Base-by-base conservation (phyloP, 1,140 invertebrate genomes). In the Ctenoplectra terminalis region DNA sequence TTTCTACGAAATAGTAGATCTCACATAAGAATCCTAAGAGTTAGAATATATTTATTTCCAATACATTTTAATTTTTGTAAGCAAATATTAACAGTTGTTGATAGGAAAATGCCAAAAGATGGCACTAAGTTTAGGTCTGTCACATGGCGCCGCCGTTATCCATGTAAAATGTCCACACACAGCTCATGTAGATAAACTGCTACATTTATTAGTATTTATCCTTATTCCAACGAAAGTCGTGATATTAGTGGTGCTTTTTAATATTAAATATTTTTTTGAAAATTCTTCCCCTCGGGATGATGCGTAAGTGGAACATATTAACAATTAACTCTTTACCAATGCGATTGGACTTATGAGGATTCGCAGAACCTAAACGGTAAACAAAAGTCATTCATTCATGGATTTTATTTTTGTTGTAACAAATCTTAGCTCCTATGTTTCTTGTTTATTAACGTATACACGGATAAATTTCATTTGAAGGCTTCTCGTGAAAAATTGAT, bases 341-440 rank as follows among this genome's bases (percentile, higher is more conserved):
- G 9, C 34, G 17, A 61, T 50, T 50, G 63, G 46, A 81, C 69
- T 81, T 76, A 81, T 81, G 72, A 81, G 43, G 31, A 76, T 43
- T 50, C 11, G 29, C 6, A 46, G n/a, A 29, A 67, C 23, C 1
- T 75, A 29, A 69, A 76, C 73, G 80, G 80, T 81, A 81, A 81
- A 61, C 34, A 81, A 78, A 69, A 54, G 13, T 58, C 54, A 61
- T 58, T 60, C 20, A 61, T 72, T 64, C 13, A 31, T 7, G 17
- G 13, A 8, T 9, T 11, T 23, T 52, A 61, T 46, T 43, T 63
- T 72, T 73, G n/a, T 23, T 40, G 6, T 11, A 20, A 0, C 43
- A 34, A 3, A 1, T 8, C 7, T 31, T 52, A 23, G 1, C 8
- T 61, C 8, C 40, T 40, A 40, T 40, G 1, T 29, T 34, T 0